phyloP scores from a whole-genome alignment of 37 sponge, comb jelly and placozoan species.

The Chondrosia reniformis region DNA sequence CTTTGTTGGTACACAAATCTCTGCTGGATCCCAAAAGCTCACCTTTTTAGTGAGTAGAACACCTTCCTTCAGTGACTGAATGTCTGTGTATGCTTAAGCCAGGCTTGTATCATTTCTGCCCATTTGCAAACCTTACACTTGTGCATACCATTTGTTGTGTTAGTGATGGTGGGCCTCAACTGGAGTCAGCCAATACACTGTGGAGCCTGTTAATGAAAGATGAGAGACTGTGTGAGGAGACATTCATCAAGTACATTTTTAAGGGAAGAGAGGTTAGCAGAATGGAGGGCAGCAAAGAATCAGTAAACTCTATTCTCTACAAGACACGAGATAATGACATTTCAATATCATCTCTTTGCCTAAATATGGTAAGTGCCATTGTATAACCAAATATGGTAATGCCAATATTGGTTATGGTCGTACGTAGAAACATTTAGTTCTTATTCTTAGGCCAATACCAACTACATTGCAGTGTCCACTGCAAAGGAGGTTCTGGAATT shows the following conservation, averaged over 20 bases:
- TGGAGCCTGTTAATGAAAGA: conserved; percentile 65
- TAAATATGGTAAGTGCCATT: conserved; percentile 49
- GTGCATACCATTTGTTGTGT: neutral
- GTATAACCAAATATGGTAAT: no score
- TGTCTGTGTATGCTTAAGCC: neutral
- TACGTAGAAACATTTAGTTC: no score
- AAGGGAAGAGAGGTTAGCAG: conserved; percentile 26
- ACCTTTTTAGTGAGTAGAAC: conserved; percentile 65
- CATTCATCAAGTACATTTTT: conserved; percentile 64
- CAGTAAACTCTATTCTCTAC: conserved; percentile 37
- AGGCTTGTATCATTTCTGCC: neutral
- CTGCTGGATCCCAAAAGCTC: conserved; percentile 75
- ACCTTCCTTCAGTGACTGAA: neutral
- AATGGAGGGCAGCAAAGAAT: conserved; percentile 3
- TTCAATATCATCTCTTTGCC: conserved; percentile 46
- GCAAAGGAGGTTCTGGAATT: conserved; percentile 60
- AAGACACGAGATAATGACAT: conserved; percentile 46
- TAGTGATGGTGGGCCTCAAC: neutral
- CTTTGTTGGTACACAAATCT: conserved; percentile 69
- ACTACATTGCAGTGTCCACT: conserved; percentile 57
- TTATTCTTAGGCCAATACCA: no score
- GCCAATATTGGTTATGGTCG: no score
- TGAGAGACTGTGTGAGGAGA: conserved; percentile 50
- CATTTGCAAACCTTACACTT: neutral
- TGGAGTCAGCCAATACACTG: conserved; percentile 27